Evolutionary conservation across 2,113 vertebrate genomes (phyloP), one percentile per base, ranked within the genome.

Genomic region (Girardinichthys multiradiatus): DNA sequence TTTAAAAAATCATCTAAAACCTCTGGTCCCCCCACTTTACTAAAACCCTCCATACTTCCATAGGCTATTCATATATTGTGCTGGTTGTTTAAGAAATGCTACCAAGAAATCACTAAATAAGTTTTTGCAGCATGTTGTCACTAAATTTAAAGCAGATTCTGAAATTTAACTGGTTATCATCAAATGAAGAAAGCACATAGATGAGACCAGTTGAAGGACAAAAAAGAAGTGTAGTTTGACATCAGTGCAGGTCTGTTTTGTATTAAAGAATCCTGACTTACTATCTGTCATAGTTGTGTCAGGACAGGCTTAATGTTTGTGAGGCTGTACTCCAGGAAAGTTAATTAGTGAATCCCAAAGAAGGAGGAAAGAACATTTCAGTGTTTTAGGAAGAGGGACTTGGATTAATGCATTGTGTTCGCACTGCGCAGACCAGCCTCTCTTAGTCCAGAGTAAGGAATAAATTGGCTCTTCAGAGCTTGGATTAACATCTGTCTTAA

Each of bases 191-290:
- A 6, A 45, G 19, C 14, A 45, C 17, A 19, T 1, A 45, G 17
- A 76, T 71, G 54, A 57, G 19, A 54, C 29, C 13, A 5, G 15
- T 60, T 27, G 60, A 5, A 21, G 68, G 21, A 62, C n/a, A 58
- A 54, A 57, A 70, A 54, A 57, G 42, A 29, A 70, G 48, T 54
- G 48, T 69, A 65, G 68, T 68, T 76, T 26, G 72, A 72, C 26
- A 66, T 74, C 35, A 70, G 63, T 61, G 69, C 37, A 33, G 70
- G 70, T 69, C 77, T 74, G 77, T 65, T 81, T 57, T 76, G 72
- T 84, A 75, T 80, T 84, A 79, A 84, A 77, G 73, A 87, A 88
- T 89, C 78, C 72, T 88, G 77, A 86, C 72, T 73, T 86, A 89
- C 85, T 81, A 79, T 71, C 69, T 80, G 75, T 86, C 17, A 3